These are phyloP conservation scores for Catagonus wagneri DNA, from an alignment of 2,113 vertebrate genomes.

Conservation along the genomic window DNA sequence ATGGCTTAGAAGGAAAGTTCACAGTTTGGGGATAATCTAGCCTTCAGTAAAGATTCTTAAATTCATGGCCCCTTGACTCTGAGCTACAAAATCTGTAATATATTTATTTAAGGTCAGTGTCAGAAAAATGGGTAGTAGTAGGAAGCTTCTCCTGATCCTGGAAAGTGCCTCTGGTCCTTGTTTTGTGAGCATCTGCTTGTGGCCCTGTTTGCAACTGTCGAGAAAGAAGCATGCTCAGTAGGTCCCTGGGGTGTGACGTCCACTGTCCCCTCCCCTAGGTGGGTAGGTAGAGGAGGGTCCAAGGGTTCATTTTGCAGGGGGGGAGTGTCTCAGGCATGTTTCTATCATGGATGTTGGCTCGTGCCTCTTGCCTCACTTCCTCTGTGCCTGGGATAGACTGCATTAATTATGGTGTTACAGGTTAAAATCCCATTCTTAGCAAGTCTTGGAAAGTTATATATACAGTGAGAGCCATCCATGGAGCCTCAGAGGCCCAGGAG, in stretches of 20 bases:
- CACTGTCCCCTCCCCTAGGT: neutral
- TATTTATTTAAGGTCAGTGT: constrained; percentile 44
- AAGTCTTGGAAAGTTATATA: neutral
- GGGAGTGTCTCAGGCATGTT: neutral
- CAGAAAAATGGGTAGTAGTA: neutral
- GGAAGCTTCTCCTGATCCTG: neutral
- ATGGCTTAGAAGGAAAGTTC: constrained; percentile 86
- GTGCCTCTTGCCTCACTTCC: neutral
- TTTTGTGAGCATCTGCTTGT: neutral
- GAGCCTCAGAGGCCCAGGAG: neutral
- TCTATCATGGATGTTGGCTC: neutral
- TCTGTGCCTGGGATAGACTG: neutral
- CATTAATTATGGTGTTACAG: neutral
- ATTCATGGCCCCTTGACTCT: constrained; percentile 59
- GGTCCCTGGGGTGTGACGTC: neutral
- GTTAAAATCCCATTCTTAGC: neutral
- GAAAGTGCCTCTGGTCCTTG: neutral
- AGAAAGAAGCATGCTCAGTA: neutral
- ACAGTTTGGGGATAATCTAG: constrained; percentile 82
- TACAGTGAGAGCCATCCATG: neutral
- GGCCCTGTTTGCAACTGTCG: neutral
- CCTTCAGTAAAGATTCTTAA: constrained; percentile 71
- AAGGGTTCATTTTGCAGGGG: neutral
- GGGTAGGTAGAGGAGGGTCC: neutral
- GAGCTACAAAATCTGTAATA: constrained; percentile 60